phyloP scores from a whole-genome alignment of 2,888 invertebrate genomes.

The Lordiphosa fenestrarum region DNA sequence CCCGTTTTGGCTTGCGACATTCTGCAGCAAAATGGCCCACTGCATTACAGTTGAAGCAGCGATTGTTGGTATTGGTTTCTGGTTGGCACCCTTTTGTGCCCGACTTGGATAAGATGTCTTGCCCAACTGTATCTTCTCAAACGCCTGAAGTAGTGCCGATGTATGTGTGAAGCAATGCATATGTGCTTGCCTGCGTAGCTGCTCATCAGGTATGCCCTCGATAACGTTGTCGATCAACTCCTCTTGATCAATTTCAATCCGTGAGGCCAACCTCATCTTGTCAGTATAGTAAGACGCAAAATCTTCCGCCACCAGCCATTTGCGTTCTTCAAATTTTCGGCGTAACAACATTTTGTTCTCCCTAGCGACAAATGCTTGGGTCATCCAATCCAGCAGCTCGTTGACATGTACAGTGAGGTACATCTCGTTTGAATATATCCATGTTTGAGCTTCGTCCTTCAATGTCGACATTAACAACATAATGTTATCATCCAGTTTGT shows the following conservation, averaged over 20 bases:
- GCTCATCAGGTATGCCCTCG: background rate
- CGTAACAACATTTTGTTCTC: background rate
- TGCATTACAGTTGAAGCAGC: constrained; percentile 1
- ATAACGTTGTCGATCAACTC: constrained; percentile 1
- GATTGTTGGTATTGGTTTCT: too few relatives aligned
- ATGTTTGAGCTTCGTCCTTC: background rate
- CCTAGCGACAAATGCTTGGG: background rate
- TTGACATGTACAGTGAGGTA: background rate
- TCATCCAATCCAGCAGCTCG: background rate
- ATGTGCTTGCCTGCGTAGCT: too few relatives aligned
- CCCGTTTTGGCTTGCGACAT: too few relatives aligned
- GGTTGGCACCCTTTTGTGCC: too few relatives aligned
- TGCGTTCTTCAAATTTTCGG: constrained; percentile 2
- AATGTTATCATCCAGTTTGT: background rate
- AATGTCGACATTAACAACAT: constrained; percentile 4
- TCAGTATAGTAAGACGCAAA: background rate
- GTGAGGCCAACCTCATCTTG: background rate
- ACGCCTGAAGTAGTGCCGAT: background rate
- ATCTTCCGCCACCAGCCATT: background rate
- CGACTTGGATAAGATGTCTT: background rate
- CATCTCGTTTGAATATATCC: background rate
- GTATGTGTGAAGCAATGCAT: constrained; percentile 1
- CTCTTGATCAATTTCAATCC: background rate
- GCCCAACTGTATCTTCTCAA: background rate
- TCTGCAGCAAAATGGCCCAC: background rate